These are phyloP conservation scores for Hydrolagus affinis DNA, from an alignment of 2,113 vertebrate species.

Conservation along the genomic window DNA sequence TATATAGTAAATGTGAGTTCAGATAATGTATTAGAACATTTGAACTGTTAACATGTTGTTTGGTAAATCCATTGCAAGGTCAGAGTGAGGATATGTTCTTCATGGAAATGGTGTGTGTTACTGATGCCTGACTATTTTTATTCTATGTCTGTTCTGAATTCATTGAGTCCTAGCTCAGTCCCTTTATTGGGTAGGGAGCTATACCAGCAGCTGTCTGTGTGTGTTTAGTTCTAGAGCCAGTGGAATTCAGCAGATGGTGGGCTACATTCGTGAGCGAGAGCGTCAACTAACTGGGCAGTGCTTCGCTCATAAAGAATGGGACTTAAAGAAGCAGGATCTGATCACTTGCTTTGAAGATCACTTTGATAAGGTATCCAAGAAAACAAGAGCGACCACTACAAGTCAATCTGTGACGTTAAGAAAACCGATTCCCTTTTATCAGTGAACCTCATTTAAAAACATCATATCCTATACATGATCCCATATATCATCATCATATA, in stretches of 20 bases:
- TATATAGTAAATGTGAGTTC: not conserved
- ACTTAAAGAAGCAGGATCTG: slow-evolving; percentile 53
- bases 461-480: not conserved
- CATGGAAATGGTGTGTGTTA: not conserved
- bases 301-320: slow-evolving; percentile 48
- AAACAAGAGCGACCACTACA: not conserved
- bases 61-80: not conserved
- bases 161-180: not conserved
- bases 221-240: slow-evolving; percentile 49
- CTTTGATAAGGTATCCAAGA: slow-evolving; percentile 60
- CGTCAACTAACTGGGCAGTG: slow-evolving; percentile 50
- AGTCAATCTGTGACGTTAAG: not conserved
- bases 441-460: not conserved
- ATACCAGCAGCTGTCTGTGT: slow-evolving; percentile 37
- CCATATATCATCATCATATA: too few species aligned
- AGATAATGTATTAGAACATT: not conserved
- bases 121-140: slow-evolving; percentile 19
- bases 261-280: slow-evolving; percentile 51
- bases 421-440: not conserved
- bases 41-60: not conserved
- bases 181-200: slow-evolving; percentile 19
- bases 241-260: slow-evolving; percentile 61
- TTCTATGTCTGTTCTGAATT: slow-evolving; percentile 7
- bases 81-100: slow-evolving; percentile 17
- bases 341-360: slow-evolving; percentile 55